These are phyloP conservation scores for Bombylius discolor DNA, from an alignment of 2,888 invertebrate species.

Conservation along the genomic window DNA sequence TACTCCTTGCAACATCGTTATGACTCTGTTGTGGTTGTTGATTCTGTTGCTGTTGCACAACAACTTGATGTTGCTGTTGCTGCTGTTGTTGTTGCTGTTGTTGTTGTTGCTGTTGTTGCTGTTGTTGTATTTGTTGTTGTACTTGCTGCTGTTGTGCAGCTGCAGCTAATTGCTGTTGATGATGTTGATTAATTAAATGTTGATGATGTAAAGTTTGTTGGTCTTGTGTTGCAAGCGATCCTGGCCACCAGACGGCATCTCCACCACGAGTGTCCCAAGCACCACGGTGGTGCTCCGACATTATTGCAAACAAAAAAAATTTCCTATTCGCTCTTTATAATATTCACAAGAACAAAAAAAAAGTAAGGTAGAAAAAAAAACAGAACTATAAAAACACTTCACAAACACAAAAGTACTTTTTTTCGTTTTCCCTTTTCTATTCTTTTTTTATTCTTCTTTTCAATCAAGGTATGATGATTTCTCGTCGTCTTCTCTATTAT, in stretches of 20 bases:
- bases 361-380: background rate
- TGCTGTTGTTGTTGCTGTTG: conserved; percentile 33
- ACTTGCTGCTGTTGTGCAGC: conserved; percentile 30
- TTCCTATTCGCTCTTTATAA: background rate
- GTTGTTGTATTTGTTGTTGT: conserved; percentile 35
- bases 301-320: conserved; percentile 20
- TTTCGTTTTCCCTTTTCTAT: background rate
- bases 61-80: conserved; percentile 37
- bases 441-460: background rate
- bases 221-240: conserved; percentile 39
- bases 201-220: conserved; percentile 40
- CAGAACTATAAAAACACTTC: conserved; percentile 6
- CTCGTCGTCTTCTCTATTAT: background rate
- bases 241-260: conserved; percentile 47
- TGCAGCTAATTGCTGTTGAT: conserved; percentile 40
- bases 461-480: background rate
- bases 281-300: conserved; percentile 54
- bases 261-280: conserved; percentile 48
- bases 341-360: background rate
- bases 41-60: conserved; percentile 37
- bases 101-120: conserved; percentile 38
- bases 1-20: conserved; percentile 41
- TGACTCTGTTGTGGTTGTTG: conserved; percentile 38
- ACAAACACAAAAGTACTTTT: conserved; percentile 12
- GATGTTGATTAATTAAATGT: conserved; percentile 41